Evolutionary conservation across 2,797 vertebrate genomes (phyloP).

Genomic region (Chromis chromis): DNA sequence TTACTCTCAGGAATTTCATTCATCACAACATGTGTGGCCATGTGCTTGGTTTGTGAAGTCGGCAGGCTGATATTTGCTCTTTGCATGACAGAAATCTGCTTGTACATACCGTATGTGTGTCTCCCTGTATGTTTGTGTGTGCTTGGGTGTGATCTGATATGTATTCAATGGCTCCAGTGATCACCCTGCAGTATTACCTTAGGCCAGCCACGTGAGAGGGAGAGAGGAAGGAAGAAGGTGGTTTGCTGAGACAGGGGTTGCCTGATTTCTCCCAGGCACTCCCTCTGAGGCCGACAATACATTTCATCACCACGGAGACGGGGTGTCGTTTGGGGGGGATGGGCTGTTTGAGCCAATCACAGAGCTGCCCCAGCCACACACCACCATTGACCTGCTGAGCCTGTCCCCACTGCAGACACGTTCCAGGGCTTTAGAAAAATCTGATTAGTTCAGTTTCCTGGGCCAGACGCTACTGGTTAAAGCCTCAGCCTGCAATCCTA

Average conservation of each 20-base stretch:
- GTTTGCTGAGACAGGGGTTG: constrained; percentile 34
- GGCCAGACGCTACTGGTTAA: neutral
- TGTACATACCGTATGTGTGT: neutral
- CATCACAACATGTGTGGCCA: neutral
- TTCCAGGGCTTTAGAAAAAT: constrained; percentile 30
- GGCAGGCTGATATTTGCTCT: constrained; percentile 12
- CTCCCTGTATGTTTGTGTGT: neutral
- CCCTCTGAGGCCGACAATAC: constrained; percentile 59
- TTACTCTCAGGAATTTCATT: constrained; percentile 35
- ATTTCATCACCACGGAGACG: constrained; percentile 57
- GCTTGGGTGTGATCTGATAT: constrained; percentile 7
- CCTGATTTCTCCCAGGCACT: constrained; percentile 55
- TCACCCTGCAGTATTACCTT: constrained; percentile 10
- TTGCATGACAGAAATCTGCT: neutral
- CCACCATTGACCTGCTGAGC: constrained; percentile 25
- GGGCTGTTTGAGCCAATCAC: constrained; percentile 71
- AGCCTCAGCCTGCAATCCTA: neutral
- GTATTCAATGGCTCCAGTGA: neutral
- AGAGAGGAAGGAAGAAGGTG: constrained; percentile 20
- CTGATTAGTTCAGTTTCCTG: constrained; percentile 24
- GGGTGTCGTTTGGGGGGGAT: constrained; percentile 57
- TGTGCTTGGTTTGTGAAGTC: constrained; percentile 28
- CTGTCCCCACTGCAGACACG: neutral
- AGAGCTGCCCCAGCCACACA: constrained; percentile 39
- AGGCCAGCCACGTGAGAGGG: constrained; percentile 51